These are phyloP conservation scores for Argyra leucocephala DNA, from an alignment of 2,888 invertebrate genomes.

Conservation along the genomic window DNA sequence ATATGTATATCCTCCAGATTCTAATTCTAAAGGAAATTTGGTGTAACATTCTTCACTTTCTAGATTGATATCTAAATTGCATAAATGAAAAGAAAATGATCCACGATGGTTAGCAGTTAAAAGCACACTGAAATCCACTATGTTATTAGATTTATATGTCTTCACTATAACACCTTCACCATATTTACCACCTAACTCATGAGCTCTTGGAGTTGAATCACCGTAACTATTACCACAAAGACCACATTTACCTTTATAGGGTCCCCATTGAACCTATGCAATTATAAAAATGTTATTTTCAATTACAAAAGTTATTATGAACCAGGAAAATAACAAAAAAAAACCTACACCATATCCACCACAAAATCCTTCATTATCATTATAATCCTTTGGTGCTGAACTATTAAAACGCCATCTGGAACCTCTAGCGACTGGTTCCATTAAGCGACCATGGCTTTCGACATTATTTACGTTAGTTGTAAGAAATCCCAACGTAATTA, in stretches of 20 bases:
- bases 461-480: background rate
- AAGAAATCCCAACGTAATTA: background rate
- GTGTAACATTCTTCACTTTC: constrained; percentile 46
- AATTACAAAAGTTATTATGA: background rate
- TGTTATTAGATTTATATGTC: constrained; percentile 35
- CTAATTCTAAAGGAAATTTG: constrained; percentile 31
- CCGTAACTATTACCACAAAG: constrained; percentile 48
- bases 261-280: constrained; percentile 40
- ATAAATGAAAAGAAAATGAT: constrained; percentile 45
- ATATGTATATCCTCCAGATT: constrained; percentile 25
- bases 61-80: constrained; percentile 41
- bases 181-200: constrained; percentile 48
- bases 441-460: background rate
- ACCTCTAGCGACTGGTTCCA: background rate
- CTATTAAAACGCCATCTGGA: constrained; percentile 7
- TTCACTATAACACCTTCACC: constrained; percentile 45
- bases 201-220: constrained; percentile 42
- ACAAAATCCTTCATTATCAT: constrained; percentile 9
- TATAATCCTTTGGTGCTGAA: constrained; percentile 8
- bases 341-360: background rate
- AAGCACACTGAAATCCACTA: constrained; percentile 25
- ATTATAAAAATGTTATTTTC: background rate
- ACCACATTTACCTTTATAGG: constrained; percentile 46
- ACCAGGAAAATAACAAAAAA: background rate
- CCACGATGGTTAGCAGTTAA: constrained; percentile 47